Conservation (phyloP, 2,888 invertebrate genomes). For the Salticus scenicus region DNA sequence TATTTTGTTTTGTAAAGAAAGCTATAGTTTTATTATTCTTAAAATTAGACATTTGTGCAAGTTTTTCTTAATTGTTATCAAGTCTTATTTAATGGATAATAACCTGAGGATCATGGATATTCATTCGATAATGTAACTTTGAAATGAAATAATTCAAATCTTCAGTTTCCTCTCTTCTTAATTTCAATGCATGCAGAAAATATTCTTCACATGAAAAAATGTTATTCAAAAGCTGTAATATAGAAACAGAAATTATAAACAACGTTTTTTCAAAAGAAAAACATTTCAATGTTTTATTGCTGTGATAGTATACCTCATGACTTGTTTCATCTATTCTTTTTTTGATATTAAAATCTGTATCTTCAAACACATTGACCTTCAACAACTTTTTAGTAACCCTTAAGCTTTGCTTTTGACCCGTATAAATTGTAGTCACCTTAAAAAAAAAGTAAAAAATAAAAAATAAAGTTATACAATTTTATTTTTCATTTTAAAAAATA, state of each 20-base stretch:
- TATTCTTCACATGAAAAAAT: slow-evolving; percentile 21
- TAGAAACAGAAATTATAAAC: neutral
- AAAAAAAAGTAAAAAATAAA: neutral
- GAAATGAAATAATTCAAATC: slow-evolving; percentile 37
- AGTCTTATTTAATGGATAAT: neutral
- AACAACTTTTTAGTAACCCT: slow-evolving; percentile 5
- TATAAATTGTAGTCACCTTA: slow-evolving; percentile 1
- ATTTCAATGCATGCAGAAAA: slow-evolving; percentile 30
- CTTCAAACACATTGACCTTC: slow-evolving; percentile 27
- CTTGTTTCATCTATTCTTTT: neutral
- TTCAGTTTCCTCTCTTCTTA: slow-evolving; percentile 47
- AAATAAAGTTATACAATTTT: neutral
- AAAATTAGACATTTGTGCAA: no score
- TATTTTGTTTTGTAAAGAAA: no score
- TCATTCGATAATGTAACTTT: slow-evolving; percentile 18
- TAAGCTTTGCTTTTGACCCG: slow-evolving; percentile 21
- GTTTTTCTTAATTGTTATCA: no score
- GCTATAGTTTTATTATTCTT: no score
- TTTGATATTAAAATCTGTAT: slow-evolving; percentile 4
- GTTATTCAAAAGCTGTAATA: slow-evolving; percentile 28
- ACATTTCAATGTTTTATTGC: no score
- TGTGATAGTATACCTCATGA: no score
- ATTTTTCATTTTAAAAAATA: neutral
- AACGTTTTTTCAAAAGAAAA: no score
- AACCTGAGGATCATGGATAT: slow-evolving; percentile 11